Conservation (phyloP, 2,113 vertebrate genomes). For the Pelvicachromis taeniatus region DNA sequence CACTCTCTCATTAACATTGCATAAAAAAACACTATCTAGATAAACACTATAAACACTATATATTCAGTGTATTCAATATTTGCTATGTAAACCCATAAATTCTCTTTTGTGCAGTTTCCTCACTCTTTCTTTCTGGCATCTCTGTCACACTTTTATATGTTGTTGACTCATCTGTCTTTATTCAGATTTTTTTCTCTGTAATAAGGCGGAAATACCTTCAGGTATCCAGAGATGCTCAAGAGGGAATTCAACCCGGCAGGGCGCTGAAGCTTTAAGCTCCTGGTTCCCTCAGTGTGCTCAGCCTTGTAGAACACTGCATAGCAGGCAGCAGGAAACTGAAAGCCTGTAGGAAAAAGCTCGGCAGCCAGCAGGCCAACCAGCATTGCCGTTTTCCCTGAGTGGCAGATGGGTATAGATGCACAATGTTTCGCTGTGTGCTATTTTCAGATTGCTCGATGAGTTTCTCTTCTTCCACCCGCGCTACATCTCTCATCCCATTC, state of each 20-base stretch:
- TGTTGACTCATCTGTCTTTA: constrained; percentile 15
- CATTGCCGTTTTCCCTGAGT: neutral
- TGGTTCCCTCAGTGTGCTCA: constrained; percentile 23
- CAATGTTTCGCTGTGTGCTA: constrained; percentile 10
- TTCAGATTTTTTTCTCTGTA: neutral
- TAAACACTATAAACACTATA: neutral
- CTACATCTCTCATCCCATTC: neutral
- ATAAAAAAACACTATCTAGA: neutral
- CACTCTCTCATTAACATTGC: neutral
- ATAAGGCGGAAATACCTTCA: constrained; percentile 21
- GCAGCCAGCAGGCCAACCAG: constrained; percentile 14
- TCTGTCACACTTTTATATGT: constrained; percentile 27
- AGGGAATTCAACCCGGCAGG: constrained; percentile 24
- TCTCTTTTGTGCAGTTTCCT: neutral
- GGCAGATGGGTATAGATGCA: constrained; percentile 34
- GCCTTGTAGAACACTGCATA: constrained; percentile 36
- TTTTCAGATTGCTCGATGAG: constrained; percentile 11
- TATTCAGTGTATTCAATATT: no score
- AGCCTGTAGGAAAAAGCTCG: constrained; percentile 13
- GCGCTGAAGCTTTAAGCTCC: constrained; percentile 33
- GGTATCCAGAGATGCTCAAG: constrained; percentile 32
- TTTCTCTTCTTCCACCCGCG: neutral
- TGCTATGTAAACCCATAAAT: neutral
- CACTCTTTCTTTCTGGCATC: neutral
- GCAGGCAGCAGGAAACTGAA: constrained; percentile 25